Base-by-base conservation (phyloP, 2,888 invertebrate genomes). In the Lithophane socia region DNA sequence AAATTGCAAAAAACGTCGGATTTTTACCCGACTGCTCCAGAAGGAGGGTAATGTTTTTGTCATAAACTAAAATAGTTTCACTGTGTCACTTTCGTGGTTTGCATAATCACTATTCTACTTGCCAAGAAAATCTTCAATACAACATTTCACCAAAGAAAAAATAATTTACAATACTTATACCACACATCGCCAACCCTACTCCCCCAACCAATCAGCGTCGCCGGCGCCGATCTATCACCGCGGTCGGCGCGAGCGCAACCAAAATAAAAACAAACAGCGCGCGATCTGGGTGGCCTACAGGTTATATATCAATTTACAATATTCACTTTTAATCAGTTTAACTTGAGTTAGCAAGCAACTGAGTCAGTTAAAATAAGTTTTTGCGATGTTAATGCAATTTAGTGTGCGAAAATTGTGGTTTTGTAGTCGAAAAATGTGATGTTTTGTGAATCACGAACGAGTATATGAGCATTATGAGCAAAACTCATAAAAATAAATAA, bases 301-400 rank as follows among this genome's bases (percentile, higher is more conserved):
- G 88, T 93, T 94, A 94, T 94, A 94, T 94, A 95, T 95, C 95
- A 94, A 95, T 95, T 95, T 94, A 94, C 94, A 91, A 90, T 84
- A 91, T 92, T 89, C 89, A 90, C 90, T 92, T 91, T 89, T 87
- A 90, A 92, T 93, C 89, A 87, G 67, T 69, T 52, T 56, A 76
- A 75, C 67, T 69, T 67, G 64, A 58, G 47, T 84, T 75, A 68
- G 80, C 75, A 47, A 61, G 47, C 82, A 84, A 88, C 81, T 88
- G 78, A 76, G 74, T 75, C 60, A 21, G 65, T 83, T 79, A 29
- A 37, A 65, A 37, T 61, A 24, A 10, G 21, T 67, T 85, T 80
- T 85, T 66, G 81, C 61, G 9, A 47, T 72, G 49, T 49, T 83
- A 5, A 29, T 16, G 44, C 21, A 24, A 37, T 58, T 29, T 58